Percentiles rank a stretch among this genome's conserved stretches.
Evolutionary conservation across 2,797 vertebrate genomes (phyloP).

Genomic region (Xerus rutilus): DNA sequence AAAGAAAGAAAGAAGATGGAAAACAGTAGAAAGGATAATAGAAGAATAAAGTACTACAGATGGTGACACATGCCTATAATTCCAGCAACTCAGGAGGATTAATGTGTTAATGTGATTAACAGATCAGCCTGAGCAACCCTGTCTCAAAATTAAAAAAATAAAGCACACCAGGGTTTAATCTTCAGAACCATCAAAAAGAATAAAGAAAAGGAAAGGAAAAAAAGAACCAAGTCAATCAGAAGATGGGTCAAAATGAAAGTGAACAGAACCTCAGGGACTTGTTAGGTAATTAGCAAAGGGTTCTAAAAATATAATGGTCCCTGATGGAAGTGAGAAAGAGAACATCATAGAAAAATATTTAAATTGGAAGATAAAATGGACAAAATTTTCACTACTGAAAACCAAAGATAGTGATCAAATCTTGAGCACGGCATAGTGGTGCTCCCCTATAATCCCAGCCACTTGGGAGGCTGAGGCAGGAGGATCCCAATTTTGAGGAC

Average conservation of each 20-base stretch:
- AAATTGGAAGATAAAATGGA: background rate
- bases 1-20: background rate
- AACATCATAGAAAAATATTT: background rate
- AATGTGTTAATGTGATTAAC: too few relatives aligned
- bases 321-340: background rate
- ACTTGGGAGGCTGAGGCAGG: too few relatives aligned
- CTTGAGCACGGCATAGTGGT: background rate
- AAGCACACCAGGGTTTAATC: background rate
- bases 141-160: background rate
- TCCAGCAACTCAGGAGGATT: too few relatives aligned
- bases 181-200: too few relatives aligned
- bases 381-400: background rate
- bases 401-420: conserved; percentile 15
- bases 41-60: too few relatives aligned
- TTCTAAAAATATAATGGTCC: background rate
- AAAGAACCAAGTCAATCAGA: background rate
- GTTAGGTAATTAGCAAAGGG: background rate
- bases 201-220: too few relatives aligned
- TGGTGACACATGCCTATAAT: too few relatives aligned
- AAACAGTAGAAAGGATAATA: too few relatives aligned
- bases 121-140: too few relatives aligned
- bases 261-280: too few relatives aligned
- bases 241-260: background rate
- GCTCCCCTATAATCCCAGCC: too few relatives aligned
- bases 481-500: too few relatives aligned